phyloP scores from a whole-genome alignment of 1,140 invertebrate species.

The Uloborus diversus region DNA sequence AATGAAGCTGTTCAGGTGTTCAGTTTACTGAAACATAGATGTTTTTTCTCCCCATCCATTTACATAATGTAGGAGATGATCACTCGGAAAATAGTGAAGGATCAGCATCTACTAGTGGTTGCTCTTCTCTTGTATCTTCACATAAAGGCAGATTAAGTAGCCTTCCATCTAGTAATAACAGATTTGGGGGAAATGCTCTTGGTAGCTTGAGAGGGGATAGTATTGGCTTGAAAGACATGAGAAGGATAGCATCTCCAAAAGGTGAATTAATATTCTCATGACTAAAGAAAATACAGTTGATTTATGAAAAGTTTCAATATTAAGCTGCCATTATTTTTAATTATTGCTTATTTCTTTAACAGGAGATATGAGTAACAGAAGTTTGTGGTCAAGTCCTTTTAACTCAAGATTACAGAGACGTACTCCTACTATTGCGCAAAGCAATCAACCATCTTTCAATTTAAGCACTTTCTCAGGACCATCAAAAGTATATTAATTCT shows the following conservation, averaged over 20 bases:
- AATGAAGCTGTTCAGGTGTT: too few species aligned
- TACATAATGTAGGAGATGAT: constrained; percentile 41
- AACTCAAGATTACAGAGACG: not conserved
- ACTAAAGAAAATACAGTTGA: too few species aligned
- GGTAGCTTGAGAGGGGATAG: not conserved
- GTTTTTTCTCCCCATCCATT: too few species aligned
- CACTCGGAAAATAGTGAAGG: constrained; percentile 55
- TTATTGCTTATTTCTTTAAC: not conserved
- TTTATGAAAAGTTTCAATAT: not conserved
- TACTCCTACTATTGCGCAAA: constrained; percentile 11
- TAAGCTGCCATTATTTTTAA: not conserved
- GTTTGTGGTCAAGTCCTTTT: constrained; percentile 15
- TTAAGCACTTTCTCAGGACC: constrained; percentile 21
- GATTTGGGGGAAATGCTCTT: not conserved
- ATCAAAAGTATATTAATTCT: constrained; percentile 15
- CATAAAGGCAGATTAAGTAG: constrained; percentile 35
- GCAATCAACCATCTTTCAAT: constrained; percentile 25
- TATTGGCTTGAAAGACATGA: constrained; percentile 9
- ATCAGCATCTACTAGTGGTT: constrained; percentile 54
- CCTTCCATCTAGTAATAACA: not conserved
- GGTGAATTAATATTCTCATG: too few species aligned
- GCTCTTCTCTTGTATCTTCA: constrained; percentile 46
- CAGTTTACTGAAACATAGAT: too few species aligned
- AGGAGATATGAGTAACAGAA: constrained; percentile 3
- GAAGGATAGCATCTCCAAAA: constrained; percentile 7